Evolutionary conservation across 2,113 vertebrate genomes (phyloP).

Genomic region (Elgaria multicarinata): DNA sequence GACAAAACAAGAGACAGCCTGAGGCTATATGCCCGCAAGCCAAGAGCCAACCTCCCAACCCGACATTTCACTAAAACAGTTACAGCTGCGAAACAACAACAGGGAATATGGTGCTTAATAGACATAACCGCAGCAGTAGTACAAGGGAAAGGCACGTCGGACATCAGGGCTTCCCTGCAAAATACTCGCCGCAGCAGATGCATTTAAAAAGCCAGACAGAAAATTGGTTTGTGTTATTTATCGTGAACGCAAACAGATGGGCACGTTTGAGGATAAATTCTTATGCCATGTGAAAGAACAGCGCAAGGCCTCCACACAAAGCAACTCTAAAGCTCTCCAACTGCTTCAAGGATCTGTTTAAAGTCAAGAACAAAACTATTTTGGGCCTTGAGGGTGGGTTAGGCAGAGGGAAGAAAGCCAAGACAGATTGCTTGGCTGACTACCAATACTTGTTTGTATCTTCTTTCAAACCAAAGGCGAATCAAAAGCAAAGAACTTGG

Average conservation of each 20-base stretch:
- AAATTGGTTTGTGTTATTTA: not conserved
- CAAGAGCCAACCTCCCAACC: not conserved
- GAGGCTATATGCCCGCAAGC: not conserved
- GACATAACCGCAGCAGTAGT: not conserved
- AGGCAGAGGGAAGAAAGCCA: not conserved
- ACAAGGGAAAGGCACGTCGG: not conserved
- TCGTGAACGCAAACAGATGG: not conserved
- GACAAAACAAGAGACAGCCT: not conserved
- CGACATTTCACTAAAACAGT: not conserved
- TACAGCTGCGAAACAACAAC: not conserved
- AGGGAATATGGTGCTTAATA: not conserved
- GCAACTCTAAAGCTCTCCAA: not conserved
- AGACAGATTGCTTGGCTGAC: not conserved
- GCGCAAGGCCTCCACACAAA: not conserved
- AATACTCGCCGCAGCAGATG: not conserved
- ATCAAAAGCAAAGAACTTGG: not conserved
- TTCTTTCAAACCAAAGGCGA: not conserved
- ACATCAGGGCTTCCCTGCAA: not conserved
- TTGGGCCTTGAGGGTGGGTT: not conserved
- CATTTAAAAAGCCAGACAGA: not conserved
- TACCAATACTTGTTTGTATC: not conserved
- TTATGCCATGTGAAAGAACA: not conserved
- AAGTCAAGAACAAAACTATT: conserved; percentile 17
- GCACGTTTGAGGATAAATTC: not conserved
- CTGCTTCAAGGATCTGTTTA: not conserved